These are phyloP conservation scores for Myotis brandtii DNA, from an alignment of 2,113 vertebrate genomes.

Conservation along the genomic window DNA sequence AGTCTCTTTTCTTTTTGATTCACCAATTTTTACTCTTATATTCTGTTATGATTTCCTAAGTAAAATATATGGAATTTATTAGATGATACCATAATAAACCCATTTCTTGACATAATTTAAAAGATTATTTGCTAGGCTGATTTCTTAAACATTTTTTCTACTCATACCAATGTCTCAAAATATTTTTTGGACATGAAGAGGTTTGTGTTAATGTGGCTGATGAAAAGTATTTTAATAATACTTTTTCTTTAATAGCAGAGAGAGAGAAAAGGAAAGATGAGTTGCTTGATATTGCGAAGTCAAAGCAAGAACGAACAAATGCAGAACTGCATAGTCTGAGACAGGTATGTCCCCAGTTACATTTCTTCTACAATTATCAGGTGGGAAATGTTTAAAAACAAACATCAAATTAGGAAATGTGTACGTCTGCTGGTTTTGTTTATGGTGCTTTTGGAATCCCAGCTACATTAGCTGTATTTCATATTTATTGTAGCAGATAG, in stretches of 20 bases:
- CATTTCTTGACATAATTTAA: not conserved
- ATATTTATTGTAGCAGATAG: not conserved
- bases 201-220: not conserved
- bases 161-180: not conserved
- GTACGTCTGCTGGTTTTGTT: not conserved
- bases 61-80: not conserved
- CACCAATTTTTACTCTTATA: not conserved
- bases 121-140: not conserved
- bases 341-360: slow-evolving; percentile 85
- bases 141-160: not conserved
- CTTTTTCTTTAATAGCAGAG: slow-evolving; percentile 86
- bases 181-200: not conserved
- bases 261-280: slow-evolving; percentile 91
- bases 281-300: slow-evolving; percentile 89
- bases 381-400: not conserved
- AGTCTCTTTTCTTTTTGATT: not conserved
- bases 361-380: not conserved
- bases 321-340: slow-evolving; percentile 88
- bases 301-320: slow-evolving; percentile 90
- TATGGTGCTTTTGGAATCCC: not conserved
- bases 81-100: not conserved
- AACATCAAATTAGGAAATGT: not conserved
- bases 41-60: not conserved
- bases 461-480: not conserved
- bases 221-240: not conserved